Conservation (phyloP, 2,113 vertebrate species). For the Chionis minor region DNA sequence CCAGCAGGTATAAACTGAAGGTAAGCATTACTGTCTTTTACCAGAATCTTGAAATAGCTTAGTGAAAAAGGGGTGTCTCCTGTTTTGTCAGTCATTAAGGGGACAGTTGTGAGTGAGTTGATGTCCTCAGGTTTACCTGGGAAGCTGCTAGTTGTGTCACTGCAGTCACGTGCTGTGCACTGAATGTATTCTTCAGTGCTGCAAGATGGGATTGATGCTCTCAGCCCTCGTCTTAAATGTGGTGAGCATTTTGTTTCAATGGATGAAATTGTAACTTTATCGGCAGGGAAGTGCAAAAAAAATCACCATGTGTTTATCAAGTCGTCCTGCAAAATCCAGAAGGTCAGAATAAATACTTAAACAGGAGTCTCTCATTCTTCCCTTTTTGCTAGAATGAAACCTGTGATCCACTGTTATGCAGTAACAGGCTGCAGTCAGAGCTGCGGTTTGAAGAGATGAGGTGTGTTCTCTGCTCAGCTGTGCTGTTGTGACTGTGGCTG, state of each 20-base stretch:
- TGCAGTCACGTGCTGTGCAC: background rate
- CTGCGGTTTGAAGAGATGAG: background rate
- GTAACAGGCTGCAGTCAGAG: background rate
- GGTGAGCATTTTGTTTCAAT: background rate
- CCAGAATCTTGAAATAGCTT: background rate
- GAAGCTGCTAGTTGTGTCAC: background rate
- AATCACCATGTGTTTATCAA: background rate
- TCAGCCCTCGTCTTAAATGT: background rate
- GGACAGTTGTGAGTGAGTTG: background rate
- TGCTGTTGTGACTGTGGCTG: background rate
- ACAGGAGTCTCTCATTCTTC: background rate
- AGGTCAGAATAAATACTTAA: background rate
- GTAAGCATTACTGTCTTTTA: constrained; percentile 55
- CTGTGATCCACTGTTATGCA: background rate
- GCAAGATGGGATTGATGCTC: background rate
- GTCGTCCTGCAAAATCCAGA: background rate
- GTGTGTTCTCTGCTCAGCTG: background rate
- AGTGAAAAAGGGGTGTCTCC: background rate
- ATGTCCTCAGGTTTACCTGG: background rate
- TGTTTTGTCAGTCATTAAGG: background rate
- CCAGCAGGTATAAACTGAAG: constrained; percentile 85
- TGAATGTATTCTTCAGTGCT: background rate
- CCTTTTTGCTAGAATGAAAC: background rate
- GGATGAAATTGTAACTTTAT: background rate
- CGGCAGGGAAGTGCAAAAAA: background rate